Evolutionary conservation across 2,113 vertebrate genomes (phyloP).

Genomic region (Antennarius striatus): DNA sequence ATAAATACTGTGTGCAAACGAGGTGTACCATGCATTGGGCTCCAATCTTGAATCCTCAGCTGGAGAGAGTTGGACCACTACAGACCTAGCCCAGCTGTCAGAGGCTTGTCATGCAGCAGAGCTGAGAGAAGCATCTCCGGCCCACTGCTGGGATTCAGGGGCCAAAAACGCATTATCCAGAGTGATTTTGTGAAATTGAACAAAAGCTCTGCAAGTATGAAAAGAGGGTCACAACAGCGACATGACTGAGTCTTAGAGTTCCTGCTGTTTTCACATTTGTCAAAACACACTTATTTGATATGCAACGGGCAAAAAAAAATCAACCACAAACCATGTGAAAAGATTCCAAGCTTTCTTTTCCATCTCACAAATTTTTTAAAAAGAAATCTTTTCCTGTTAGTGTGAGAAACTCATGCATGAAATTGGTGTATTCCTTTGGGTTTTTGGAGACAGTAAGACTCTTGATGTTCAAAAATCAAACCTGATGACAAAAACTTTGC

Average conservation of each 20-base stretch:
- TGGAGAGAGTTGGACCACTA: slow-evolving; percentile 44
- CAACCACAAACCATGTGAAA: neutral
- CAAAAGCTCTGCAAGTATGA: slow-evolving; percentile 37
- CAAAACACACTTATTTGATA: slow-evolving; percentile 5
- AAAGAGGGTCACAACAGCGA: slow-evolving; percentile 33
- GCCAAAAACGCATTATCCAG: slow-evolving; percentile 65
- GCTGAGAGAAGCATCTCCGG: slow-evolving; percentile 36
- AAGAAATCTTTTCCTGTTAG: neutral
- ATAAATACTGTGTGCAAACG: slow-evolving; percentile 13
- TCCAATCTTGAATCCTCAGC: slow-evolving; percentile 48
- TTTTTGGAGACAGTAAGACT: neutral
- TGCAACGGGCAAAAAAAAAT: no score
- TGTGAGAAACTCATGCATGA: slow-evolving; percentile 1
- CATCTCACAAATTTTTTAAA: neutral
- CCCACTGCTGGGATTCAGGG: slow-evolving; percentile 56
- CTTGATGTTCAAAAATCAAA: neutral
- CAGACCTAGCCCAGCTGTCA: slow-evolving; percentile 58
- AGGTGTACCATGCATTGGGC: slow-evolving; percentile 21
- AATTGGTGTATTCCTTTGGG: slow-evolving; percentile 2
- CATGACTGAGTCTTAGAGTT: slow-evolving; percentile 1
- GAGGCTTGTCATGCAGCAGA: slow-evolving; percentile 47
- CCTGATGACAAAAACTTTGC: slow-evolving; percentile 22
- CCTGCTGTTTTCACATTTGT: slow-evolving; percentile 25
- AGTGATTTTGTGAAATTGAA: slow-evolving; percentile 59
- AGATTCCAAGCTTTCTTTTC: neutral